Evolutionary conservation across 2,888 invertebrate species (phyloP), one percentile per base, ranked within the genome.

Genomic region (Opisthograptis luteolata): DNA sequence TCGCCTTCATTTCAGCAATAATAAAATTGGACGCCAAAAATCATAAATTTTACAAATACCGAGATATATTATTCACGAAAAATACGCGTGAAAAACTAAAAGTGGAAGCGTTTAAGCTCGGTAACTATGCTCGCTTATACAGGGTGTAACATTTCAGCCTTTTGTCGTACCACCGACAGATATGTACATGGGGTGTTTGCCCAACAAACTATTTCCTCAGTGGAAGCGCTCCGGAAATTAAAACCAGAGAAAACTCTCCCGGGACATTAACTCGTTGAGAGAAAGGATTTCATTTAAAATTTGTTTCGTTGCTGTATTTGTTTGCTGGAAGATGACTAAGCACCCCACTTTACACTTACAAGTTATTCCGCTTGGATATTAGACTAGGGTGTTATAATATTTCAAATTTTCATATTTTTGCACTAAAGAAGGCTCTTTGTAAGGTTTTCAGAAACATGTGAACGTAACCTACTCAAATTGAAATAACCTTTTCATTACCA

Each of bases 151-250:
- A 15, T 39, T 49, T 44, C 13, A 36, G 31, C 45, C 44, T 54
- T 57, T 58, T 58, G 48, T 54, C 44, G 35, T 53, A 41, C 39
- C 40, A 24, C 47, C 35, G 30, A 35, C 43, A 48, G 42, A 49
- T 51, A 45, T 55, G 46, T 64, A 55, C 49, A 43, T 45, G 66
- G 47, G 58, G 63, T 74, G 67, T 73, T 71, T 64, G 57, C 68
- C 68, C 72, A 73, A 74, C 81, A 77, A 86, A 87, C 87, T 87
- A 87, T 85, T 86, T 87, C 86, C 87, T 78, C 75, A 48, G 60
- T 75, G 79, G 79, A 84, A 84, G 76, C 75, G 76, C 67, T 71
- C 84, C 87, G 87, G 87, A 87, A 87, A 87, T 87, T 87, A 87
- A 86, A 85, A 82, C 76, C 80, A 81, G 81, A 79, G 82, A 84